A percentile compares a stretch with the other conserved stretches of the same genome.
phyloP scores from a whole-genome alignment of 2,888 invertebrate species.

The Hartigia nigra region DNA sequence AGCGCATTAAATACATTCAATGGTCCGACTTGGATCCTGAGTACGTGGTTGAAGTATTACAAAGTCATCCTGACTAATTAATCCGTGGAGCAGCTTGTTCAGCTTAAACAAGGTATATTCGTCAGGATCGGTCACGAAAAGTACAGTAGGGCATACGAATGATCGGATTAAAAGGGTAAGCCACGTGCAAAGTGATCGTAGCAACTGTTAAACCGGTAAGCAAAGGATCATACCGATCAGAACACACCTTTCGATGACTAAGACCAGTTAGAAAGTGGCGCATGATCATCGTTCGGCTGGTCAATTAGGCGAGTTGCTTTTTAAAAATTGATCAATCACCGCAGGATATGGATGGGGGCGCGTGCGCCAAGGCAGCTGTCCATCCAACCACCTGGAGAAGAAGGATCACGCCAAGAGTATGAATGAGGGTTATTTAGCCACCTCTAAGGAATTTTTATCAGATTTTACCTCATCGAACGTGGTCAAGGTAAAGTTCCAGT shows the following conservation, averaged over 20 bases:
- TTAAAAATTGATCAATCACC: conserved; percentile 61
- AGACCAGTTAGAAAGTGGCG: conserved; percentile 35
- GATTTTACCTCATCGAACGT: neutral
- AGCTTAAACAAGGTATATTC: neutral
- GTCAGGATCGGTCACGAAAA: neutral
- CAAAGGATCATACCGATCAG: neutral
- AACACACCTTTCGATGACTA: conserved; percentile 62
- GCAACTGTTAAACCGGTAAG: neutral
- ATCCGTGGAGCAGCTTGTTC: neutral
- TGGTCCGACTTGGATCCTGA: neutral
- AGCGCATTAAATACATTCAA: neutral
- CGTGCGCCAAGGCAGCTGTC: conserved; percentile 50
- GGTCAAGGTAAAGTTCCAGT: neutral
- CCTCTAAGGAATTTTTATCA: neutral
- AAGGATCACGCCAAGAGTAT: neutral
- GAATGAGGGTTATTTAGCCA: neutral
- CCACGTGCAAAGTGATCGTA: neutral
- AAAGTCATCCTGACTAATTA: neutral
- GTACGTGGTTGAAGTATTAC: neutral
- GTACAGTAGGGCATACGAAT: neutral
- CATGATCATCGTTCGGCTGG: conserved; percentile 31
- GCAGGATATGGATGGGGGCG: conserved; percentile 38
- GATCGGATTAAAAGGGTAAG: neutral
- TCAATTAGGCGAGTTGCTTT: conserved; percentile 62
- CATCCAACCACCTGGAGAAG: conserved; percentile 51